These are phyloP conservation scores for Nycticorax nycticorax DNA, from an alignment of 2,113 vertebrate species.

Conservation along the genomic window DNA sequence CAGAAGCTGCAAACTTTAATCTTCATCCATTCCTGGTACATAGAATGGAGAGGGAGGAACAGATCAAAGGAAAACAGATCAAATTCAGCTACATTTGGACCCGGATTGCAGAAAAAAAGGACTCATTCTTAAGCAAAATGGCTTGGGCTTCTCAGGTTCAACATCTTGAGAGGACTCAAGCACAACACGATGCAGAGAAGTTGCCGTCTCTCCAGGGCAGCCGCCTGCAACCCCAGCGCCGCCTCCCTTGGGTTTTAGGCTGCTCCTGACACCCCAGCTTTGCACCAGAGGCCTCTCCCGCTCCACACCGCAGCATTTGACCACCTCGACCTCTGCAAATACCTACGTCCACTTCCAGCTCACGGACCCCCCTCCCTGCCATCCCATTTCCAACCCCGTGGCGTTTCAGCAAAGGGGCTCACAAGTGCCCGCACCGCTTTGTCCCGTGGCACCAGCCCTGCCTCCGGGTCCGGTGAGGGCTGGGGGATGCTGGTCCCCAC, in stretches of 20 bases:
- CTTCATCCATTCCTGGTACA: slow-evolving; percentile 33
- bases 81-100: slow-evolving; percentile 42
- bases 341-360: accelerated
- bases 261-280: neutral
- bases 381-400: neutral
- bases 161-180: neutral
- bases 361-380: accelerated
- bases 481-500: neutral
- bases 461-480: accelerated
- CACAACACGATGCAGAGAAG: neutral
- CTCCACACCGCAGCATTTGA: neutral
- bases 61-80: slow-evolving; percentile 57
- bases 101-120: slow-evolving; percentile 42
- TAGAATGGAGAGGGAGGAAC: slow-evolving; percentile 33
- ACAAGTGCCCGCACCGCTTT: accelerated
- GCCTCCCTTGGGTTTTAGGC: neutral
- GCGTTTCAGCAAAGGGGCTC: neutral
- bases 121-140: slow-evolving; percentile 44
- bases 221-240: neutral
- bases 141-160: neutral
- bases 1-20: slow-evolving; percentile 64
- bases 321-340: neutral
- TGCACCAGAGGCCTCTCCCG: neutral
- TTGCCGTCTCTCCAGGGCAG: neutral
- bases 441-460: neutral